Percentiles rank a stretch among this genome's conserved stretches.
Evolutionary conservation across 2,797 vertebrate genomes (phyloP).

Genomic region (Syngnathus acus): DNA sequence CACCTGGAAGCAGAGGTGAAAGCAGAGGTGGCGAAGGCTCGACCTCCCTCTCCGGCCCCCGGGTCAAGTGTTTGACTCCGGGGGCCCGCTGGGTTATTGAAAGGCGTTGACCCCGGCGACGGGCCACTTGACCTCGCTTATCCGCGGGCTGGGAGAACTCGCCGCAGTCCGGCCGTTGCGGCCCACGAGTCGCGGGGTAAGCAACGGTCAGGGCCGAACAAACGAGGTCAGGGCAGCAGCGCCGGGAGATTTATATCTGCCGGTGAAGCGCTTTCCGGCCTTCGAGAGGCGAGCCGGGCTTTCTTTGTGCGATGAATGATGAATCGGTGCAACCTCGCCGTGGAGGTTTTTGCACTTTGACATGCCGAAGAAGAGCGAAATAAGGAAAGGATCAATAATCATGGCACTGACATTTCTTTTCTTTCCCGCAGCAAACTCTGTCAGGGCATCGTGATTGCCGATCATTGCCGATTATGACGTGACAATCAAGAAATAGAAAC

Average conservation of each 20-base stretch:
- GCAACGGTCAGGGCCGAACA: constrained; percentile 55
- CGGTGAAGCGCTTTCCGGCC: constrained; percentile 36
- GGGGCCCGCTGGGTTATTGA: constrained; percentile 40
- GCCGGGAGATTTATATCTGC: constrained; percentile 60
- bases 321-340: constrained; percentile 32
- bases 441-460: constrained; percentile 8
- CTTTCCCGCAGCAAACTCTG: constrained; percentile 9
- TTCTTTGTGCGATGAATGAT: constrained; percentile 40
- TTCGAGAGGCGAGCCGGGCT: constrained; percentile 21
- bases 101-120: constrained; percentile 59
- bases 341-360: constrained; percentile 36
- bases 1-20: constrained; percentile 59
- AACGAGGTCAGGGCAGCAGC: constrained; percentile 64
- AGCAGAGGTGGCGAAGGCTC: constrained; percentile 43
- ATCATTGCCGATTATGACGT: constrained; percentile 18
- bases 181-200: constrained; percentile 29
- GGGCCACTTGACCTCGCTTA: constrained; percentile 71
- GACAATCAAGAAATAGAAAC: constrained; percentile 15
- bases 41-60: constrained; percentile 52
- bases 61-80: constrained; percentile 59
- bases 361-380: constrained; percentile 25
- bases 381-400: constrained; percentile 8
- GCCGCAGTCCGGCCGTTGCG: constrained; percentile 37
- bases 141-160: constrained; percentile 37
- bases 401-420: constrained; percentile 14